phyloP scores from a whole-genome alignment of 64 coral and sea anemone species.

The Pocillopora verrucosa region DNA sequence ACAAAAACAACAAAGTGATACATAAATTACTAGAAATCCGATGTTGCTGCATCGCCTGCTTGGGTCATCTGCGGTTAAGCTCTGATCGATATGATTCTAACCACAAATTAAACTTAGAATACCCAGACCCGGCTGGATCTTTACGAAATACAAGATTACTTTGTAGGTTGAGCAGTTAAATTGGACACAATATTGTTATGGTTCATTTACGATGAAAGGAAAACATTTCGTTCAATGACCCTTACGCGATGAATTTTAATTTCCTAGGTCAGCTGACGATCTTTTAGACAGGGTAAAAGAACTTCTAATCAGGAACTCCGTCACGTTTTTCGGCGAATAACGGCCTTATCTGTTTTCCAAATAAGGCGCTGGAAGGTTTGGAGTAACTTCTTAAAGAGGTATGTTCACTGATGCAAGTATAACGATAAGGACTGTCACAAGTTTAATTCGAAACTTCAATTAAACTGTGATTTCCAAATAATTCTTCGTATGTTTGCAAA shows the following conservation, averaged over 20 bases:
- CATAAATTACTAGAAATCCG: not conserved
- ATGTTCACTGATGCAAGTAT: not conserved
- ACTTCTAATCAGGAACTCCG: too few species aligned
- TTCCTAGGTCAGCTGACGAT: not conserved
- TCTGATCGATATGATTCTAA: not conserved
- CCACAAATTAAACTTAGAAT: not conserved
- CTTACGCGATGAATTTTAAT: not conserved
- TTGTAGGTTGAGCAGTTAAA: not conserved
- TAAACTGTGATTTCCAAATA: not conserved
- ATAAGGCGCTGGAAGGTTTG: too few species aligned
- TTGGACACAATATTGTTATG: not conserved
- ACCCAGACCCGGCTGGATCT: not conserved
- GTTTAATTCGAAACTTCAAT: slow-evolving; percentile 9
- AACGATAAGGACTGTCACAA: not conserved
- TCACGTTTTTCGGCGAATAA: too few species aligned
- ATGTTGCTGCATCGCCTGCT: not conserved
- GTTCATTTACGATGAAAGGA: not conserved
- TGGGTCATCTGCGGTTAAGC: not conserved
- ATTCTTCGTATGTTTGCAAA: not conserved
- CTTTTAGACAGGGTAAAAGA: too few species aligned
- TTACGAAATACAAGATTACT: not conserved
- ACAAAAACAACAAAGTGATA: not conserved
- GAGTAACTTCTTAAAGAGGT: too few species aligned
- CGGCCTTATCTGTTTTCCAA: too few species aligned
- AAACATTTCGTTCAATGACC: not conserved